A percentile compares a stretch with the other conserved stretches of the same genome.
These are phyloP conservation scores for Trachymyrmex septentrionalis DNA, from an alignment of 1,140 invertebrate species.

Conservation along the genomic window DNA sequence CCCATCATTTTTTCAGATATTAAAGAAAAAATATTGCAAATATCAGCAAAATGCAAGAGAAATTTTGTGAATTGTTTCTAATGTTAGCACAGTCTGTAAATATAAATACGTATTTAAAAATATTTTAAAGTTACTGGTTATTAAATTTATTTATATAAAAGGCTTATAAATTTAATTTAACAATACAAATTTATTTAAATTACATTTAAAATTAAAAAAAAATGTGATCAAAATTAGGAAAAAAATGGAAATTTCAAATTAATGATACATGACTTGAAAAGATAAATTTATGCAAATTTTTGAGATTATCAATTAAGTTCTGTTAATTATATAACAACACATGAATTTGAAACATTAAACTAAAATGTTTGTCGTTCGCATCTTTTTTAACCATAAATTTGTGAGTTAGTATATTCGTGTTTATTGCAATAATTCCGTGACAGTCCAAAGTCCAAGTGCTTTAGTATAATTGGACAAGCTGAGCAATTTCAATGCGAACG, in stretches of 20 bases:
- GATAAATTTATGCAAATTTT: background rate
- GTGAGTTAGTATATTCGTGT: background rate
- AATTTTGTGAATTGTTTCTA: background rate
- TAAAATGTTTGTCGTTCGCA: background rate
- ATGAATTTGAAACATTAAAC: background rate
- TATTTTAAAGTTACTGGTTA: background rate
- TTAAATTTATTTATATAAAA: background rate
- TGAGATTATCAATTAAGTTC: background rate
- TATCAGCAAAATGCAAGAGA: background rate
- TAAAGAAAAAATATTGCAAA: background rate
- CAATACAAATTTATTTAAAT: background rate
- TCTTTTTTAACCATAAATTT: constrained; percentile 13
- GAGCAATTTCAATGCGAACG: constrained; percentile 20
- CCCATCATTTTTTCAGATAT: background rate
- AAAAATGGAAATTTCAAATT: background rate
- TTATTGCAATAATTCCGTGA: constrained; percentile 20
- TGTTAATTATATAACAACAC: too few species aligned
- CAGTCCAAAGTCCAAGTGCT: constrained; percentile 33
- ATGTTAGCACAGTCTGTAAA: background rate
- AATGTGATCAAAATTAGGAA: background rate
- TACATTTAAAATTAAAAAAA: background rate
- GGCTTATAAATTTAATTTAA: too few species aligned
- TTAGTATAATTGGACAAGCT: background rate
- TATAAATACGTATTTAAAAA: background rate
- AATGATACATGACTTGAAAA: background rate